Conservation (phyloP, 2,888 invertebrate genomes). For the Drosophila recens region DNA sequence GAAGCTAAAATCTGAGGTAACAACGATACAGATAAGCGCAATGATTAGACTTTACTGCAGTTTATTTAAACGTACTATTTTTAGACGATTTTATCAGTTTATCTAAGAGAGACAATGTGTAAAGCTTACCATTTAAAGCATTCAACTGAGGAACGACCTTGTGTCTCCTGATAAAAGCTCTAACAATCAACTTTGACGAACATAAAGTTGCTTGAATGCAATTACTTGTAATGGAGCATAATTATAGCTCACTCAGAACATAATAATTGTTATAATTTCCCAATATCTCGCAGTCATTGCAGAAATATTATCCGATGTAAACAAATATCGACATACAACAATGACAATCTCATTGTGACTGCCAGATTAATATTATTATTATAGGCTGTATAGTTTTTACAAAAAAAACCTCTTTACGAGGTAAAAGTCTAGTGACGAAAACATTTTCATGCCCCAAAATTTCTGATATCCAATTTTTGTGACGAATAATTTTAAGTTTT, state of each 20-base stretch:
- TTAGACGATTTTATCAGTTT: constrained; percentile 23
- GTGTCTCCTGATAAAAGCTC: not conserved
- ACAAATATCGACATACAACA: constrained; percentile 5
- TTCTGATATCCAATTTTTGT: too few relatives aligned
- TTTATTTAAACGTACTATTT: constrained; percentile 38
- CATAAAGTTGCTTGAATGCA: not conserved
- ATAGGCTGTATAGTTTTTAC: constrained; percentile 2
- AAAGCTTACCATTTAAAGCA: constrained; percentile 24
- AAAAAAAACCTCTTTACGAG: too few relatives aligned
- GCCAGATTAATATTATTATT: constrained; percentile 1
- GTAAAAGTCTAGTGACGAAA: too few relatives aligned
- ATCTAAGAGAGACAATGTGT: constrained; percentile 1
- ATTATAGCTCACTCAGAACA: constrained; percentile 14
- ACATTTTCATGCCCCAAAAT: too few relatives aligned
- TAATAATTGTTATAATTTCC: not conserved
- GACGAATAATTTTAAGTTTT: too few relatives aligned
- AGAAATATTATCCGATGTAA: not conserved
- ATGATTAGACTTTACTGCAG: constrained; percentile 37
- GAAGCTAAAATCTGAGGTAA: constrained; percentile 7
- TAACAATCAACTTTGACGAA: constrained; percentile 8
- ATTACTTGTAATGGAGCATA: not conserved
- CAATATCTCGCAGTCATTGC: constrained; percentile 2
- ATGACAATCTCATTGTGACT: constrained; percentile 11
- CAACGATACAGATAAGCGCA: constrained; percentile 6
- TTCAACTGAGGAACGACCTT: not conserved